phyloP scores from a whole-genome alignment of 2,888 invertebrate genomes.

The Syrista parreyssii region DNA sequence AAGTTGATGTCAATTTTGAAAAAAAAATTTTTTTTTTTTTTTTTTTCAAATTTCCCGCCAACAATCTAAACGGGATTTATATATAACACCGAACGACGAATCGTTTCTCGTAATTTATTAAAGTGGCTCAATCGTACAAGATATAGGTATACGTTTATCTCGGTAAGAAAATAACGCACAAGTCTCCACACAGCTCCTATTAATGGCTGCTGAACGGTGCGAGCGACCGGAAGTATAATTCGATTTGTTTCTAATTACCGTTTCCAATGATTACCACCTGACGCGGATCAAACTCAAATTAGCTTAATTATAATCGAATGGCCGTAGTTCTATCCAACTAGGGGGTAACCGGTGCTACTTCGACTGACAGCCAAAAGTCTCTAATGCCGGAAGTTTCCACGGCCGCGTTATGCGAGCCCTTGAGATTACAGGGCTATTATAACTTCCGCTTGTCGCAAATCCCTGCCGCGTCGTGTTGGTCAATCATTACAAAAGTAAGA shows the following conservation, averaged over 20 bases:
- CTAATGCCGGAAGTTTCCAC: constrained; percentile 29
- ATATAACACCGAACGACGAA: too few relatives aligned
- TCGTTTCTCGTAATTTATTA: not conserved
- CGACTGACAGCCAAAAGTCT: constrained; percentile 26
- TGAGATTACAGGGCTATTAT: not conserved
- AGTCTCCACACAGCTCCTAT: not conserved
- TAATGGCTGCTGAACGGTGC: not conserved
- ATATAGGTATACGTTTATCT: not conserved
- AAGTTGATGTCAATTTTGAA: too few relatives aligned
- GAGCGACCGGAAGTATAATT: constrained; percentile 28
- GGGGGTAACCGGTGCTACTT: not conserved
- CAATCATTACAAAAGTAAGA: not conserved
- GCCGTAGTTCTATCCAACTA: constrained; percentile 18
- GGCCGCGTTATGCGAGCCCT: not conserved
- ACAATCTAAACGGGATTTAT: not conserved
- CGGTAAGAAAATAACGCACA: not conserved
- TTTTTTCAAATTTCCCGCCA: not conserved
- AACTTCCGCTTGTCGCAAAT: not conserved
- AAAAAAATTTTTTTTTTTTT: too few relatives aligned
- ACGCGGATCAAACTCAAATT: constrained; percentile 60
- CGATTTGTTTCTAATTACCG: constrained; percentile 56
- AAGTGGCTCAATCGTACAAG: not conserved
- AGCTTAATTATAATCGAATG: constrained; percentile 59
- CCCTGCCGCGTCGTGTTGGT: not conserved
- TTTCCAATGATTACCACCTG: constrained; percentile 58